phyloP scores from a whole-genome alignment of 2,797 vertebrate species.

The Vireo griseus region DNA sequence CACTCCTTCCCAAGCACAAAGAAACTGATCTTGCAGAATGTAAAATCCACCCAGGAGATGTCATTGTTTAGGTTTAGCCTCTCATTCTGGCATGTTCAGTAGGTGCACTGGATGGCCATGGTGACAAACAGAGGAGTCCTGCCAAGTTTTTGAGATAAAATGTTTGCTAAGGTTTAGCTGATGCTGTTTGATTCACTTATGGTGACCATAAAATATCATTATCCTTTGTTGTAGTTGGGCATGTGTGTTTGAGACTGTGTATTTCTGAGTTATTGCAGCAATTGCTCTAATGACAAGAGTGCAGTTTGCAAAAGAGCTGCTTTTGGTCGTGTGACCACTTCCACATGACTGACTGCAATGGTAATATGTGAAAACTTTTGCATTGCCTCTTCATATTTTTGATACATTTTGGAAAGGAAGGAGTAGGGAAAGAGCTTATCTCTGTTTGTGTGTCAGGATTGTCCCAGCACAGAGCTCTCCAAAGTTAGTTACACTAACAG shows the following conservation, averaged over 20 bases:
- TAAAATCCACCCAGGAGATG: not conserved
- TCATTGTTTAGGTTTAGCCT: not conserved
- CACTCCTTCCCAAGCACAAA: slow-evolving; percentile 6
- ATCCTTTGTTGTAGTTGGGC: not conserved
- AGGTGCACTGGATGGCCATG: not conserved
- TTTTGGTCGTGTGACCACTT: not conserved
- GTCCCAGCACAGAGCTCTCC: not conserved
- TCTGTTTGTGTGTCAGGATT: not conserved
- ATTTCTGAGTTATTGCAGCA: not conserved
- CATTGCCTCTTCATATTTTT: not conserved
- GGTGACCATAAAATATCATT: not conserved
- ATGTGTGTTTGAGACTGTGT: not conserved
- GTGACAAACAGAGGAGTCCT: not conserved
- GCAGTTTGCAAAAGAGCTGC: not conserved
- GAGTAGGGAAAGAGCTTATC: not conserved
- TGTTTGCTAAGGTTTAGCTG: not conserved
- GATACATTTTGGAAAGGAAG: not conserved
- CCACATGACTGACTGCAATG: not conserved
- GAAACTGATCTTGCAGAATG: not conserved
- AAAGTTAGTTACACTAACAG: not conserved
- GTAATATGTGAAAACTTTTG: not conserved
- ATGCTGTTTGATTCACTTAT: not conserved
- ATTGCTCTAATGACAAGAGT: not conserved
- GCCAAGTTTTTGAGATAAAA: not conserved
- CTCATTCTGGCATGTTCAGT: not conserved